A percentile compares a stretch with the other conserved stretches of the same genome.
Conservation (phyloP, 92 coral and sea anemone species). For the Epizoanthus illoricatus region DNA sequence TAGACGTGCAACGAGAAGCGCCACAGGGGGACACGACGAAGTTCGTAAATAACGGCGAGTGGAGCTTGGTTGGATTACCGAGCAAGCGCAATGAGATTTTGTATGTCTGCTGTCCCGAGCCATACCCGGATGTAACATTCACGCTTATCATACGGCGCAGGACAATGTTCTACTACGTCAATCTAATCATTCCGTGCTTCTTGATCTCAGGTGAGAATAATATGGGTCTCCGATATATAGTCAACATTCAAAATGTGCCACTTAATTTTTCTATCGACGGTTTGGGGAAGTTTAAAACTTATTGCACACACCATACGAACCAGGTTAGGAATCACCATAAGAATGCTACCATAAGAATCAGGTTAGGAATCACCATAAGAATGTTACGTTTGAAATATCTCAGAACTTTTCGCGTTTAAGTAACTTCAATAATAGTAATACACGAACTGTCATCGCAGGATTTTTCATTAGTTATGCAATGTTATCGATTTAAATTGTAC, state of each 20-base stretch:
- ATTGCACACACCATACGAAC: no score
- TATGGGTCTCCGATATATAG: background rate
- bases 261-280: background rate
- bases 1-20: slow-evolving; percentile 72
- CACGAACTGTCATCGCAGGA: no score
- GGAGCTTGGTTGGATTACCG: slow-evolving; percentile 81
- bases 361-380: no score
- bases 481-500: no score
- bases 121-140: slow-evolving; percentile 92
- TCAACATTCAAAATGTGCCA: no score
- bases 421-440: no score
- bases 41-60: slow-evolving; percentile 87
- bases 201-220: slow-evolving; percentile 81
- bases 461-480: no score
- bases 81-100: slow-evolving; percentile 70
- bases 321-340: no score
- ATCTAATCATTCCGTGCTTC: slow-evolving; percentile 88
- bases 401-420: no score
- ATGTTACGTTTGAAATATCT: no score
- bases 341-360: no score
- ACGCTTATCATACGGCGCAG: slow-evolving; percentile 78
- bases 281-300: background rate
- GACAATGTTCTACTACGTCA: slow-evolving; percentile 80
- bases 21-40: slow-evolving; percentile 68
- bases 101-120: slow-evolving; percentile 85